phyloP scores from a whole-genome alignment of 1,140 invertebrate genomes.

The Anoplophora glabripennis region DNA sequence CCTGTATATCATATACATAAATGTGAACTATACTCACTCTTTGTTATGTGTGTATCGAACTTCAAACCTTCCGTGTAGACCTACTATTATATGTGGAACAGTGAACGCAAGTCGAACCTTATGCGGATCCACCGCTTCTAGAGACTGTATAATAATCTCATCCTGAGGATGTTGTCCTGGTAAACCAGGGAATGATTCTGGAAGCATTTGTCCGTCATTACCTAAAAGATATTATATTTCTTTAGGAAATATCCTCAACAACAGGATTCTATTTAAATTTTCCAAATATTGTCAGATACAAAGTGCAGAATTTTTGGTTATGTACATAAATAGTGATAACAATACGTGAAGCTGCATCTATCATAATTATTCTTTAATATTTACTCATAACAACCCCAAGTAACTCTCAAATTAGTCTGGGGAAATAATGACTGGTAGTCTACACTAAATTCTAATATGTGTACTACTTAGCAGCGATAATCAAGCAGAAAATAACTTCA shows the following conservation, averaged over 20 bases:
- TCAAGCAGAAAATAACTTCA: no score
- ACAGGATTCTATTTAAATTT: background rate
- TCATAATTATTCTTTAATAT: no score
- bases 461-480: no score
- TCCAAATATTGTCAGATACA: no score
- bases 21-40: conserved; percentile 22
- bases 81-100: conserved; percentile 77
- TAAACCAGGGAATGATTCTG: conserved; percentile 20
- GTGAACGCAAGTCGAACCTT: conserved; percentile 78
- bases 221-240: conserved; percentile 1
- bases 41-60: conserved; percentile 73
- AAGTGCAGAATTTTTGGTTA: no score
- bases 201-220: conserved; percentile 7
- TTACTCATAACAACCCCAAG: no score
- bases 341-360: no score
- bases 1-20: no score
- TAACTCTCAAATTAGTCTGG: no score
- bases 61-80: conserved; percentile 78
- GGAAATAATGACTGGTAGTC: no score
- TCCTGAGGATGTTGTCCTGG: conserved; percentile 40
- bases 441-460: no score
- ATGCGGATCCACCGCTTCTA: conserved; percentile 73
- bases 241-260: background rate
- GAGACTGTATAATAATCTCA: conserved; percentile 57
- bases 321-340: no score